Conservation (phyloP, 2,797 vertebrate species). For the Rhinoraja longicauda region DNA sequence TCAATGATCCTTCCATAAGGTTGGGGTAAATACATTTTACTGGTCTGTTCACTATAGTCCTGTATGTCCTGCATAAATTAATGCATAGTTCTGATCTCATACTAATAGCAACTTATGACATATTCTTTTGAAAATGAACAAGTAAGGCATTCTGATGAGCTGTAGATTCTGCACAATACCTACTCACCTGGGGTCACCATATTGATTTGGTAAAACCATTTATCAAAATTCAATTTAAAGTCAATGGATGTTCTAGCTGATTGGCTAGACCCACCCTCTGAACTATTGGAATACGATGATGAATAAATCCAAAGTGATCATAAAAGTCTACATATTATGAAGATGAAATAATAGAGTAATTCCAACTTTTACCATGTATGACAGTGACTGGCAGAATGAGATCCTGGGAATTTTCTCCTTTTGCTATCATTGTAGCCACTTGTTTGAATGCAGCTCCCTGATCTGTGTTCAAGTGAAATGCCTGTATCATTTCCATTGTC, state of each 20-base stretch:
- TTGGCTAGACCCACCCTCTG: background rate
- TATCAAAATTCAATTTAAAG: background rate
- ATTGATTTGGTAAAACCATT: background rate
- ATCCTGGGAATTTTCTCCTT: background rate
- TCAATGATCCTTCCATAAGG: background rate
- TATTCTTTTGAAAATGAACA: background rate
- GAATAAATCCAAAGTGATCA: background rate
- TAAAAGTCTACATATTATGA: conserved; percentile 40
- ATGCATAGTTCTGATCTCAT: background rate
- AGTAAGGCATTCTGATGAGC: background rate
- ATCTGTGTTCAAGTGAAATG: conserved; percentile 55
- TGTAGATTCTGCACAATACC: no score
- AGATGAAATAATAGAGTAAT: conserved; percentile 41
- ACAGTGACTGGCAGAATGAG: conserved; percentile 52
- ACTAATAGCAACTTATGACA: background rate
- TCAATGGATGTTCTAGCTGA: background rate
- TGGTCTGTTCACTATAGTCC: background rate
- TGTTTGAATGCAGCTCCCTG: conserved; percentile 54
- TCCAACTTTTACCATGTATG: conserved; percentile 54
- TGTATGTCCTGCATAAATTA: no score
- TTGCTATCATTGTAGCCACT: conserved; percentile 60
- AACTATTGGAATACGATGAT: no score
- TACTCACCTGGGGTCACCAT: no score
- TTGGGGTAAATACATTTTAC: background rate
- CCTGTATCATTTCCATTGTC: conserved; percentile 51